Conservation (phyloP, 2,113 vertebrate genomes). For the Amazona vittata region DNA sequence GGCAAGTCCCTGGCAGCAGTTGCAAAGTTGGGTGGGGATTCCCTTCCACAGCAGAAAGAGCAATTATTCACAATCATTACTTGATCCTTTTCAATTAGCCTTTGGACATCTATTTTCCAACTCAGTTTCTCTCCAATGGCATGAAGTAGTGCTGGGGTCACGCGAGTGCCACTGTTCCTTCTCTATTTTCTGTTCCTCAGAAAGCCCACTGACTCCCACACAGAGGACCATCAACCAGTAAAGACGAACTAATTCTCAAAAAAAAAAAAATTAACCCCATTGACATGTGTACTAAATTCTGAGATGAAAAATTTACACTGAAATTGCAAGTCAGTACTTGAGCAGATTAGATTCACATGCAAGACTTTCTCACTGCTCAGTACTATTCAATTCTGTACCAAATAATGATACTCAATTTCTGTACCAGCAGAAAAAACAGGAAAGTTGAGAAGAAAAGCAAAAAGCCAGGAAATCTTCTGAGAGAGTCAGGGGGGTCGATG, state of each 20-base stretch:
- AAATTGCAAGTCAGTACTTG: not conserved
- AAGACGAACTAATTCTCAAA: not conserved
- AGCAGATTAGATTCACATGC: not conserved
- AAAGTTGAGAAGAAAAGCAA: not conserved
- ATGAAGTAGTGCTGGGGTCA: not conserved
- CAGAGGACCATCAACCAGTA: not conserved
- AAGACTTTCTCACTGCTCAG: not conserved
- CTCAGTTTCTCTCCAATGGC: not conserved
- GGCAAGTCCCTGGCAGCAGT: constrained; percentile 26
- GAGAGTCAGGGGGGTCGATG: not conserved
- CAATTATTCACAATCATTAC: not conserved
- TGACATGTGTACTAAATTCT: not conserved
- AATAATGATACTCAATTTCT: not conserved
- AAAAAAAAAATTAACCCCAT: not conserved
- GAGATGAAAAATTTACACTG: not conserved
- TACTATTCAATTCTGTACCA: not conserved
- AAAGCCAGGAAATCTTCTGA: not conserved
- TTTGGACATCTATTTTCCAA: not conserved
- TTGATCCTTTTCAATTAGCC: not conserved
- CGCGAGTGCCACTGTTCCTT: not conserved
- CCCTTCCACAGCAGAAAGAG: not conserved
- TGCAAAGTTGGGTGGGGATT: constrained; percentile 24
- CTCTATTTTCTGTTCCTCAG: not conserved
- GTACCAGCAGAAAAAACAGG: not conserved
- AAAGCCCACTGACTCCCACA: not conserved